phyloP scores from a whole-genome alignment of 2,797 vertebrate genomes.

The Austrolebias charrua region DNA sequence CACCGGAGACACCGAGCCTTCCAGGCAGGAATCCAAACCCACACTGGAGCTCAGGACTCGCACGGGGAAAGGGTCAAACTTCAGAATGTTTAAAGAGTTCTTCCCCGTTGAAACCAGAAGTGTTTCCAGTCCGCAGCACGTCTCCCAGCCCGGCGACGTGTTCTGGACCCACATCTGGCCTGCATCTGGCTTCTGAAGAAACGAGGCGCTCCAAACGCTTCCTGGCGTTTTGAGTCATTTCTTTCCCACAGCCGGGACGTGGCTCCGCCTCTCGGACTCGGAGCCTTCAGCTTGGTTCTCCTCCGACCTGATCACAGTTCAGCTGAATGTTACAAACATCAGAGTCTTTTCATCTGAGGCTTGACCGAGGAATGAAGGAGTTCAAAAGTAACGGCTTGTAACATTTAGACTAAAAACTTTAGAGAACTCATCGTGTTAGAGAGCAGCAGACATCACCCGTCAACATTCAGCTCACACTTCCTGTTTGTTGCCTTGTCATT shows the following conservation, averaged over 20 bases:
- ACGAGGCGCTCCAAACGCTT: background rate
- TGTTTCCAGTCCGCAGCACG: background rate
- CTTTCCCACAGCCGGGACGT: background rate
- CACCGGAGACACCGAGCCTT: background rate
- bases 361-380: too few relatives aligned
- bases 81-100: slow-evolving; percentile 17
- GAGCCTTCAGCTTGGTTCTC: too few relatives aligned
- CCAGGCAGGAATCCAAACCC: slow-evolving; percentile 9
- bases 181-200: slow-evolving; percentile 17
- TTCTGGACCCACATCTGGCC: slow-evolving; percentile 34
- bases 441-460: too few relatives aligned
- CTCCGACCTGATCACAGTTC: background rate
- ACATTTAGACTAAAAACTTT: too few relatives aligned
- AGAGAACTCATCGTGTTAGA: too few relatives aligned
- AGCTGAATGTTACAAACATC: too few relatives aligned
- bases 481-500: too few relatives aligned
- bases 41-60: slow-evolving; percentile 12
- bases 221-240: slow-evolving; percentile 8
- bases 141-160: too few relatives aligned
- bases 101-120: background rate
- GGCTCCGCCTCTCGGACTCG: background rate
- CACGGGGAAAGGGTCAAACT: slow-evolving; percentile 8
- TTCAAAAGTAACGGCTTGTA: too few relatives aligned
- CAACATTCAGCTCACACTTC: too few relatives aligned
- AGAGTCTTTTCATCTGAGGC: too few relatives aligned